Evolutionary conservation across 1,140 invertebrate genomes (phyloP).

Genomic region (Hydropsyche tenuis): DNA sequence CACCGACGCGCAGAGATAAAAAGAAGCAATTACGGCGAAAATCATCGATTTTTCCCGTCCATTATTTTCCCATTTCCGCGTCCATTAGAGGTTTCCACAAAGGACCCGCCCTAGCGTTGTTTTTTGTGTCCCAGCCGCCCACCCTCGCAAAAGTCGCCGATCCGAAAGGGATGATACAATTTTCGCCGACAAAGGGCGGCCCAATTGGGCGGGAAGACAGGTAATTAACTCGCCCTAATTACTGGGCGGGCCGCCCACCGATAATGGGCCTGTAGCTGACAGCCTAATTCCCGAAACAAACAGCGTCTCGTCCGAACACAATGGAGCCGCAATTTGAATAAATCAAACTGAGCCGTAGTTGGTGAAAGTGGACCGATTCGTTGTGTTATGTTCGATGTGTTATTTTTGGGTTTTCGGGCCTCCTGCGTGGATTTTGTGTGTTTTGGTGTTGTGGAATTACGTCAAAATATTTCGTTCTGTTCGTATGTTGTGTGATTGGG

Average conservation of each 20-base stretch:
- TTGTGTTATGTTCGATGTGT: too few relatives aligned
- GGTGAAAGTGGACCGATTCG: background rate
- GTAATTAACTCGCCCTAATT: slow-evolving; percentile 42
- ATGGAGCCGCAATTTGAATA: slow-evolving; percentile 37
- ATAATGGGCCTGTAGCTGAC: slow-evolving; percentile 35
- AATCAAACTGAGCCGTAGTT: slow-evolving; percentile 33
- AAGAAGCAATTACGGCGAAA: slow-evolving; percentile 22
- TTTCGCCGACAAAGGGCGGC: slow-evolving; percentile 34
- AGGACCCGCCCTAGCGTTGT: background rate
- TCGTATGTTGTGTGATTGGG: too few relatives aligned
- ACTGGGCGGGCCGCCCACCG: slow-evolving; percentile 15
- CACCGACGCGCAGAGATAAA: background rate
- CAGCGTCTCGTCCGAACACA: slow-evolving; percentile 34
- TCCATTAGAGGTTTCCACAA: slow-evolving; percentile 28
- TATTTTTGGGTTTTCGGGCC: too few relatives aligned
- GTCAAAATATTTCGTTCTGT: too few relatives aligned
- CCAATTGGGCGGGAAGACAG: slow-evolving; percentile 39
- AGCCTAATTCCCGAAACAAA: slow-evolving; percentile 39
- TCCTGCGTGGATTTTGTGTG: too few relatives aligned
- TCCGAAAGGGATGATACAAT: slow-evolving; percentile 38
- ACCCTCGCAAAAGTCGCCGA: background rate
- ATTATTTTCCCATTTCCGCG: slow-evolving; percentile 25
- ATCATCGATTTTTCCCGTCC: slow-evolving; percentile 25
- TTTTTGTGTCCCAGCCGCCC: background rate
- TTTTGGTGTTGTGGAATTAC: too few relatives aligned